Conservation (phyloP, 2,888 invertebrate genomes). For the Nomada ferruginata region DNA sequence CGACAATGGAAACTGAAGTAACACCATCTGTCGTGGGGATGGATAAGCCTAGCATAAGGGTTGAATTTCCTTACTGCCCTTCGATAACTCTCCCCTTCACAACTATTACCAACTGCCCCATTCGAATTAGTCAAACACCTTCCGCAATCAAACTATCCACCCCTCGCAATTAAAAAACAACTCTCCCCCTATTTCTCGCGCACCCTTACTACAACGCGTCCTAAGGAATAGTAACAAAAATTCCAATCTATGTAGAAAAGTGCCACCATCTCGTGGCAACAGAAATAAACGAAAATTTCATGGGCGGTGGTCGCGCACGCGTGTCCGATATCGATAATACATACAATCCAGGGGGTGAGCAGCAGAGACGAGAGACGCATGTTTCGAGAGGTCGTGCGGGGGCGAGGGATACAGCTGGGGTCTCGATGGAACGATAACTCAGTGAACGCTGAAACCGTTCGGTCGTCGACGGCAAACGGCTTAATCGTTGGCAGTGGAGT, state of each 20-base stretch:
- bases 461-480: constrained; percentile 48
- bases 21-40: constrained; percentile 31
- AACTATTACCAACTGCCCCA: neutral
- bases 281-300: constrained; percentile 42
- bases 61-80: neutral
- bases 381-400: constrained; percentile 43
- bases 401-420: constrained; percentile 18
- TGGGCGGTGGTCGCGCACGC: constrained; percentile 71
- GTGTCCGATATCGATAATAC: constrained; percentile 67
- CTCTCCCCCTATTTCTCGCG: neutral
- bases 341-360: constrained; percentile 40
- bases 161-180: neutral
- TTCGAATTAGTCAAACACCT: neutral
- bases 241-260: neutral
- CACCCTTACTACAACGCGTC: neutral
- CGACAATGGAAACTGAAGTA: neutral
- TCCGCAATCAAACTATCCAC: neutral
- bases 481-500: constrained; percentile 1
- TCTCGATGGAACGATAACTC: constrained; percentile 32
- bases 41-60: neutral
- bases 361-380: constrained; percentile 5
- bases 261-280: constrained; percentile 68
- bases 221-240: neutral
- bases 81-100: neutral
- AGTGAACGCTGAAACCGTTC: constrained; percentile 48